Evolutionary conservation across 2,888 invertebrate genomes (phyloP).

Genomic region (Tetranychus truncatus): DNA sequence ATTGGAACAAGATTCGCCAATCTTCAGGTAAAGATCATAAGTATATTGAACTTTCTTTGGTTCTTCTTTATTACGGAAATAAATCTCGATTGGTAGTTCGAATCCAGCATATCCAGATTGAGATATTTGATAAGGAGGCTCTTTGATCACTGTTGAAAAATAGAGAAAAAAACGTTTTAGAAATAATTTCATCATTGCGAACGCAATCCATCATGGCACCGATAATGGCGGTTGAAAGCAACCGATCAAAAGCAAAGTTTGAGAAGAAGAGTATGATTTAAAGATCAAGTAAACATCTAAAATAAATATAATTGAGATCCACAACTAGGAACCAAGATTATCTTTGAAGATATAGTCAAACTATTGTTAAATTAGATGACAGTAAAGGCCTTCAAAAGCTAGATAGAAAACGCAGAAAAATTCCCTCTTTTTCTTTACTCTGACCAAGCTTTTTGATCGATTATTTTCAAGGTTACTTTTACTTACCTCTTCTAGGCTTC

Average conservation of each 20-base stretch:
- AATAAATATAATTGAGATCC: neutral
- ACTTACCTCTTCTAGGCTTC: conserved; percentile 67
- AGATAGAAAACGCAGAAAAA: neutral
- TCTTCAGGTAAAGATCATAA: conserved; percentile 67
- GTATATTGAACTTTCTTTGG: conserved; percentile 54
- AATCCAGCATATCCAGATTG: conserved; percentile 96
- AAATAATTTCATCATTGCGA: neutral
- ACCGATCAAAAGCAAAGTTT: neutral
- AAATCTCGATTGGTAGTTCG: conserved; percentile 67
- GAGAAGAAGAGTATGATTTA: neutral
- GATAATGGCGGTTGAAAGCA: neutral
- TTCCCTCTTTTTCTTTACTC: neutral
- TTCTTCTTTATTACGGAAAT: conserved; percentile 59
- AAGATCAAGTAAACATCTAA: neutral
- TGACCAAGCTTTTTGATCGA: neutral
- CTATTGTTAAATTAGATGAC: conserved; percentile 5
- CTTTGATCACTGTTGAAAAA: conserved; percentile 51
- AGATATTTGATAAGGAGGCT: conserved; percentile 69
- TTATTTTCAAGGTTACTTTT: conserved; percentile 12
- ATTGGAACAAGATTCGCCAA: conserved; percentile 50
- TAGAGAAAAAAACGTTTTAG: neutral
- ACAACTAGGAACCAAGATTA: neutral
- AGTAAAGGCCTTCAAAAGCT: neutral
- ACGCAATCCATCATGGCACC: neutral
- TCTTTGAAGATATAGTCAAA: conserved; percentile 13